Evolutionary conservation across 2,113 vertebrate genomes (phyloP).

Genomic region (Sylvietta virens): DNA sequence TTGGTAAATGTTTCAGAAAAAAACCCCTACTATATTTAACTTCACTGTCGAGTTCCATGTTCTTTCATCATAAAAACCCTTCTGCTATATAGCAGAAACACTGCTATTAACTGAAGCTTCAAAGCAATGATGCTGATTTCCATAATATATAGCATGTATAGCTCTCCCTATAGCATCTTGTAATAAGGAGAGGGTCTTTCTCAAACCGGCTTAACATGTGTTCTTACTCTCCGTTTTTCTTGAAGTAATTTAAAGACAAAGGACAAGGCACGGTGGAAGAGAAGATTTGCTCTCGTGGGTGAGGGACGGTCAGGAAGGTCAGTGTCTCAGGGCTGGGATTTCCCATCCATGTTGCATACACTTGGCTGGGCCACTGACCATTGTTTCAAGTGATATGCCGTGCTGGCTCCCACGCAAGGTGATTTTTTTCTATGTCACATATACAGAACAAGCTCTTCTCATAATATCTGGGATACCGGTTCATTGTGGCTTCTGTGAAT

Average conservation of each 20-base stretch:
- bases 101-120: background rate
- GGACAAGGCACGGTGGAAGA: background rate
- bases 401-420: background rate
- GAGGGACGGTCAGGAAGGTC: background rate
- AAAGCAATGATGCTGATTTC: background rate
- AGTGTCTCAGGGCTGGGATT: background rate
- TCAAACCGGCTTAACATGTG: background rate
- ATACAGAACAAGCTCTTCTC: conserved; percentile 13
- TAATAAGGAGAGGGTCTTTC: background rate
- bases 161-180: background rate
- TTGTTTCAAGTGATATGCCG: conserved; percentile 13
- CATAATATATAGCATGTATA: background rate
- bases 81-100: background rate
- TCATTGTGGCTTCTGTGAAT: background rate
- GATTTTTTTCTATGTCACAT: background rate
- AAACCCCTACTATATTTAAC: background rate
- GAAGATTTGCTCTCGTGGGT: background rate
- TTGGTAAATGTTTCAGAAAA: background rate
- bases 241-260: background rate
- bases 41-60: background rate
- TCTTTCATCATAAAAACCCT: background rate
- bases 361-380: conserved; percentile 11
- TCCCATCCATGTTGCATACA: background rate
- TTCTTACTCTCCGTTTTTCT: background rate
- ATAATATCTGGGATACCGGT: background rate